Conservation (phyloP, 2,888 invertebrate species). For the Drosophila testacea region DNA sequence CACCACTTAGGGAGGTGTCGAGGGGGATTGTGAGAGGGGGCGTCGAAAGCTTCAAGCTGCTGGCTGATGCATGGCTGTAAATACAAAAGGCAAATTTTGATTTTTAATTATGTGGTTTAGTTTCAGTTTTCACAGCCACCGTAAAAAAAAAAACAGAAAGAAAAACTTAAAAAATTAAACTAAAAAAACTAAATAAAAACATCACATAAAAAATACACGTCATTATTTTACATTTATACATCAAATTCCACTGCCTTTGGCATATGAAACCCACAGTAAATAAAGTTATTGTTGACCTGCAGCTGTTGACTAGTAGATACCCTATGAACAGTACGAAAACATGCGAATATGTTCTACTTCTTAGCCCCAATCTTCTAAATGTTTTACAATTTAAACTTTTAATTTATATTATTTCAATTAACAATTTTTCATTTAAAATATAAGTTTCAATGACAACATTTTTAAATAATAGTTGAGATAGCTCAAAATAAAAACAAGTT, state of each 20-base stretch:
- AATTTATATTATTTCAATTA: neutral
- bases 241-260: slow-evolving; percentile 52
- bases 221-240: slow-evolving; percentile 62
- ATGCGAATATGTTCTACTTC: too few species aligned
- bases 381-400: neutral
- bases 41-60: slow-evolving; percentile 46
- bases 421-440: too few species aligned
- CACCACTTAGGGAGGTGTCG: neutral
- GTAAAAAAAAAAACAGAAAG: slow-evolving; percentile 14
- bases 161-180: slow-evolving; percentile 3
- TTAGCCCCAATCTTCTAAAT: neutral
- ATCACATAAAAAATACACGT: slow-evolving; percentile 52
- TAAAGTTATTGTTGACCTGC: neutral
- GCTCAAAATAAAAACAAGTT: too few species aligned
- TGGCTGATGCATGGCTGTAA: slow-evolving; percentile 67
- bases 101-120: slow-evolving; percentile 21
- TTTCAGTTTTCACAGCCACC: slow-evolving; percentile 40
- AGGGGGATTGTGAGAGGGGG: slow-evolving; percentile 7
- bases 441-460: too few species aligned
- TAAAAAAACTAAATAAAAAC: slow-evolving; percentile 13
- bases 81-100: slow-evolving; percentile 18
- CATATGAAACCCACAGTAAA: slow-evolving; percentile 47
- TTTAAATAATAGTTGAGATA: too few species aligned
- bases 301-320: slow-evolving; percentile 5
- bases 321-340: neutral